Evolutionary conservation across 1,140 invertebrate genomes (phyloP), one percentile per base, ranked within the genome.

Genomic region (Anagrus nilaparvatae): DNA sequence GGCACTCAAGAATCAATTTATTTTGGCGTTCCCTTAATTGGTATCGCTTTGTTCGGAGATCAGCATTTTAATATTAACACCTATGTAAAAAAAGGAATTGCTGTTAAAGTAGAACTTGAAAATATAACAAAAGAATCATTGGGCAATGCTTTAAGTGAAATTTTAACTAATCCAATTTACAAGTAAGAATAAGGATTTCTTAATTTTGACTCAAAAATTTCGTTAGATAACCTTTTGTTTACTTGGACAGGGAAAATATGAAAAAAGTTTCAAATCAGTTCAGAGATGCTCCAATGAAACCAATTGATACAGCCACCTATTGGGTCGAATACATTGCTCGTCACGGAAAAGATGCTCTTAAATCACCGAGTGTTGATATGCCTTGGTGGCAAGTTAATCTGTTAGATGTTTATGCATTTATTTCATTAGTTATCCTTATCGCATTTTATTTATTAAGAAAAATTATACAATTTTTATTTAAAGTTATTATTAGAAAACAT

Each of bases 1-100:
- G 78, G 84, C n/a, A 77, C 75, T 1, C 79, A 78, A 27, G 85
- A 89, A 59, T 75, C 82, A 7, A 70, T 83, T 33, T 75, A 82
- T 50, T 81, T 74, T 49, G 82, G 75, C 7, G 78, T 87, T 5
- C 84, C 85, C 0, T 70, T 84, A 27, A 61, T 89, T 5, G 73
- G 76, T 13, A 76, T 86, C 48, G 84, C 85, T 8, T 60, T 86
- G 40, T 72, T 77, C 40, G 80, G 74, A 2, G 83, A 86, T 52
- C 78, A 82, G 53, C 79, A 80, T 53, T 71, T 74, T 27, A 70
- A 77, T 3, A 78, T 57, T 31, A 29, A 55, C 4, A 38, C 10
- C 5, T 58, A 54, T 10, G 57, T 56, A 0, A 20, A 17, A 5
- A 53, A 49, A 36, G 59, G 65, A 12, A 54, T 66, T 12, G 63